Conservation (phyloP, 2,113 vertebrate species). For the Centropus unirufus region DNA sequence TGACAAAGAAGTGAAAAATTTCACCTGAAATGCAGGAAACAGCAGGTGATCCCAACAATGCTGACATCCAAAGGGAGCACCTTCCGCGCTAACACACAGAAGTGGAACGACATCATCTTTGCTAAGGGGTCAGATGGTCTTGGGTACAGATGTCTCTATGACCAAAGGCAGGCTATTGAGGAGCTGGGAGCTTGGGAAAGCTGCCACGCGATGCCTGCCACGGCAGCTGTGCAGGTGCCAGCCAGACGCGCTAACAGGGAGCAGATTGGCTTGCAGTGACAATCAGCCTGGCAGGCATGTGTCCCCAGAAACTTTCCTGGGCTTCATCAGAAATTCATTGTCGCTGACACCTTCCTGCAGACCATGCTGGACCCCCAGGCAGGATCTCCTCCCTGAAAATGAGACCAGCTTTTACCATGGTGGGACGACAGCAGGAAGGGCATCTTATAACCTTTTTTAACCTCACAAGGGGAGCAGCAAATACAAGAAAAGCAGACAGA, state of each 20-base stretch:
- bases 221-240: not conserved
- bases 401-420: not conserved
- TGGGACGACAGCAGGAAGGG: not conserved
- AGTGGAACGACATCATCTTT: not conserved
- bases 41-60: not conserved
- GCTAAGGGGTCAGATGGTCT: not conserved
- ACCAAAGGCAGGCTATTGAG: not conserved
- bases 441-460: not conserved
- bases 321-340: not conserved
- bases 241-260: not conserved
- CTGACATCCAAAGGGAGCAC: not conserved
- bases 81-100: not conserved
- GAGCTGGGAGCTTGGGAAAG: not conserved
- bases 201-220: not conserved
- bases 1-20: not conserved
- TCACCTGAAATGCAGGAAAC: not conserved
- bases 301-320: not conserved
- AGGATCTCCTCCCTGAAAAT: not conserved
- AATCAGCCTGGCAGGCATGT: not conserved
- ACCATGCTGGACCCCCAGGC: not conserved
- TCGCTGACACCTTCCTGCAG: not conserved
- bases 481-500: not conserved
- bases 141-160: not conserved
- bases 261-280: not conserved
- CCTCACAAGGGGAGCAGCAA: not conserved